Evolutionary conservation across 2,797 vertebrate species (phyloP).

Genomic region (Oreonectes daqikongensis): DNA sequence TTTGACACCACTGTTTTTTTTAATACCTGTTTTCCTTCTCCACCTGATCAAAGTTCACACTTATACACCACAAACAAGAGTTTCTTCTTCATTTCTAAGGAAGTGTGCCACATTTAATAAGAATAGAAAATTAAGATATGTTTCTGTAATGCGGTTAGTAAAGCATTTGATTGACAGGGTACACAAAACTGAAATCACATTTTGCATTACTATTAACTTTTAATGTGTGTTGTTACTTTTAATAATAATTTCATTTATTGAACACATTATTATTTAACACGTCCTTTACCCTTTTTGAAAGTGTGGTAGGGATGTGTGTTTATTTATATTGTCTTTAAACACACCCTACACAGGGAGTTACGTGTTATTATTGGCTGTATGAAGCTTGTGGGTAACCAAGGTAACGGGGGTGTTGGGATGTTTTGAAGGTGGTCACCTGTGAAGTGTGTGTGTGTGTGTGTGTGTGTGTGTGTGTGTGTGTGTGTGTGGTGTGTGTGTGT

Average conservation of each 20-base stretch:
- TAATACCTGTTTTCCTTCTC: not conserved
- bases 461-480: not conserved
- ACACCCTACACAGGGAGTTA: not conserved
- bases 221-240: no score
- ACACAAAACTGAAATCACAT: no score
- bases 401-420: slow-evolving; percentile 6
- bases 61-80: not conserved
- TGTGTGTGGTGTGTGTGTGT: not conserved
- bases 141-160: no score
- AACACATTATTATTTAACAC: no score
- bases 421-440: not conserved
- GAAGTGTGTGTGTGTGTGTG: slow-evolving; percentile 3
- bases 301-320: no score
- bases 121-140: no score
- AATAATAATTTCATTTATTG: no score
- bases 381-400: not conserved
- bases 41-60: not conserved
- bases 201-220: no score
- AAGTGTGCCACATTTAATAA: no score
- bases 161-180: no score
- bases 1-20: not conserved
- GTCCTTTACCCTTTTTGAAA: no score
- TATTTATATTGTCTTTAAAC: not conserved
- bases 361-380: not conserved
- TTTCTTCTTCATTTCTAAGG: no score